Evolutionary conservation across 2,888 invertebrate species (phyloP).

Genomic region (Toxonevra muliebris): DNA sequence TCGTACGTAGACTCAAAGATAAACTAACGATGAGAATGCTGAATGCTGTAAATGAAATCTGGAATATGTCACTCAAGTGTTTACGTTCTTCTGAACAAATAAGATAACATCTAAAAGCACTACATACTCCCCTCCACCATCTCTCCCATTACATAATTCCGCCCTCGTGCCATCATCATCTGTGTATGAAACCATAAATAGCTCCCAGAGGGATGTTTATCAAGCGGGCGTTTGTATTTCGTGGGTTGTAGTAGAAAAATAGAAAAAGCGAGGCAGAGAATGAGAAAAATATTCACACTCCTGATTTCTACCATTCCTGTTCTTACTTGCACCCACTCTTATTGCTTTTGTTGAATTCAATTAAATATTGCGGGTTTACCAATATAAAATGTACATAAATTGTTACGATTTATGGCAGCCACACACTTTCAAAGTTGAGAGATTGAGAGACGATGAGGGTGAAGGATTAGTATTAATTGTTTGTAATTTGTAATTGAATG

Average conservation of each 20-base stretch:
- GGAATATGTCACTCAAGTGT: slow-evolving; percentile 37
- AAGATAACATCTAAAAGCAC: slow-evolving; percentile 43
- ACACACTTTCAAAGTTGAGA: slow-evolving; percentile 39
- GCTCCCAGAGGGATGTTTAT: slow-evolving; percentile 64
- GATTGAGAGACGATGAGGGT: slow-evolving; percentile 22
- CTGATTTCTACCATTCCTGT: too few relatives aligned
- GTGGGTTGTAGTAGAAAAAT: too few relatives aligned
- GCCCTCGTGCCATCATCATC: slow-evolving; percentile 18
- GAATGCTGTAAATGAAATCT: slow-evolving; percentile 34
- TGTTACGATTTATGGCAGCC: slow-evolving; percentile 53
- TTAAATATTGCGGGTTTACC: slow-evolving; percentile 57
- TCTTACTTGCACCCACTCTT: neutral
- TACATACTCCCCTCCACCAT: too few relatives aligned
- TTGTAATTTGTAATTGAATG: slow-evolving; percentile 60
- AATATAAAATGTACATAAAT: slow-evolving; percentile 41
- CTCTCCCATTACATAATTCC: too few relatives aligned
- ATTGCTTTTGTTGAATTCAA: slow-evolving; percentile 53
- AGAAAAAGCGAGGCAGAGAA: too few relatives aligned
- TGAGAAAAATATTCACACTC: too few relatives aligned
- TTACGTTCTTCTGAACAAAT: slow-evolving; percentile 45
- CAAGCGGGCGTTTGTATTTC: slow-evolving; percentile 30
- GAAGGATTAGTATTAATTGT: slow-evolving; percentile 60
- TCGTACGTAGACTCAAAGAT: neutral
- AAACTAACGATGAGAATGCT: neutral
- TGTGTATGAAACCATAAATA: slow-evolving; percentile 56